Evolutionary conservation across 2,113 vertebrate genomes (phyloP).

Genomic region (Microcebus lehilahytsara): DNA sequence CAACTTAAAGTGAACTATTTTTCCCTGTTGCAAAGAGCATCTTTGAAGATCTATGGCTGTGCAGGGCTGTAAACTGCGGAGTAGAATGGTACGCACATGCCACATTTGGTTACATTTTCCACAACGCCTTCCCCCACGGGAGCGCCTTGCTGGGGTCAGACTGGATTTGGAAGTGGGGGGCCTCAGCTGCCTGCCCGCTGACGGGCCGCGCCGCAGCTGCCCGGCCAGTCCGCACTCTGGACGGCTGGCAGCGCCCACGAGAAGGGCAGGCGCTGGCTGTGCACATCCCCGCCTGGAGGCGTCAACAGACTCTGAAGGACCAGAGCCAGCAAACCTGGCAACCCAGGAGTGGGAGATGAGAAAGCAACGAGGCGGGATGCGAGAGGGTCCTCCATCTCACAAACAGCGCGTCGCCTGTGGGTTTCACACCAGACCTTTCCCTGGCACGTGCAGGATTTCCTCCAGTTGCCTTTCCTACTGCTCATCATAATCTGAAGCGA

Average conservation of each 20-base stretch:
- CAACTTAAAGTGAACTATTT: neutral
- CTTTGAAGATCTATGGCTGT: neutral
- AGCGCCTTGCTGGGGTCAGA: neutral
- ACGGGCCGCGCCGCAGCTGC: too few relatives aligned
- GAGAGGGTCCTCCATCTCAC: conserved; percentile 19
- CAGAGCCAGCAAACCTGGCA: neutral
- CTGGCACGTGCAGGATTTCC: conserved; percentile 5
- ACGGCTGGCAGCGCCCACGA: neutral
- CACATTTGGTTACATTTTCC: neutral
- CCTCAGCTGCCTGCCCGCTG: neutral
- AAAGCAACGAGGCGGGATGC: neutral
- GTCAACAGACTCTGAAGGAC: neutral
- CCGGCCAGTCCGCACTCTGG: neutral
- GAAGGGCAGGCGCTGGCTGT: neutral
- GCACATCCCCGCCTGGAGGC: neutral
- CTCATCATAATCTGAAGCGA: conserved; percentile 60
- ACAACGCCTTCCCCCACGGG: neutral
- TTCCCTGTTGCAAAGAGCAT: neutral
- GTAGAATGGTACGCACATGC: neutral
- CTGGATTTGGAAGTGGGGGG: neutral
- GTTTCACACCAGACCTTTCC: conserved; percentile 50
- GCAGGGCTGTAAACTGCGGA: neutral
- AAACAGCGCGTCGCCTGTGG: conserved; percentile 17
- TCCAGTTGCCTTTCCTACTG: conserved; percentile 60
- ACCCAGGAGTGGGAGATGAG: conserved; percentile 17